phyloP scores from a whole-genome alignment of 1,140 invertebrate genomes.

The Bradysia coprophila region DNA sequence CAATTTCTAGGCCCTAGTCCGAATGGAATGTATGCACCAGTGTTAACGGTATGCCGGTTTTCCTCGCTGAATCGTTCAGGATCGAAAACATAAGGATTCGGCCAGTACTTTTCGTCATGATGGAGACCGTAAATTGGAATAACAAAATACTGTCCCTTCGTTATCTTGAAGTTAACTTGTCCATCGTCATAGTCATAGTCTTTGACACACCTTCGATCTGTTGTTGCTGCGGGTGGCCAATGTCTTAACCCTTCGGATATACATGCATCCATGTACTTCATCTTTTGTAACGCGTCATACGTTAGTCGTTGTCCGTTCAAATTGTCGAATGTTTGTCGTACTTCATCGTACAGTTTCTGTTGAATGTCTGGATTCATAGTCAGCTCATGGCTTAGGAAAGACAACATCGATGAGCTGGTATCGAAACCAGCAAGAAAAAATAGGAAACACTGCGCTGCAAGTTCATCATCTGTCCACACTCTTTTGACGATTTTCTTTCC shows the following conservation, averaged over 20 bases:
- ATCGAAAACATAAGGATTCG: constrained; percentile 34
- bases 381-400: constrained; percentile 28
- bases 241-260: constrained; percentile 34
- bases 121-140: constrained; percentile 34
- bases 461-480: too few species aligned
- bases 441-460: too few species aligned
- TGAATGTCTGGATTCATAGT: not conserved
- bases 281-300: constrained; percentile 29
- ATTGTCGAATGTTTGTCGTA: constrained; percentile 16
- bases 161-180: constrained; percentile 17
- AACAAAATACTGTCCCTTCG: constrained; percentile 21
- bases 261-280: constrained; percentile 46
- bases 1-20: constrained; percentile 30
- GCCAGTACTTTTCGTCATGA: constrained; percentile 34
- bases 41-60: constrained; percentile 21
- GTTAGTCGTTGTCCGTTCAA: constrained; percentile 10
- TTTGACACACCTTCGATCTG: constrained; percentile 30
- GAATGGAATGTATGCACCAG: constrained; percentile 32
- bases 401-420: too few species aligned
- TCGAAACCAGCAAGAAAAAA: too few species aligned
- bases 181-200: constrained; percentile 18
- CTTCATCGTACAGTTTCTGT: constrained; percentile 27
- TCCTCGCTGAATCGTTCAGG: constrained; percentile 31
- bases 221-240: constrained; percentile 27
- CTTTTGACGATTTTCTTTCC: too few species aligned